phyloP scores from a whole-genome alignment of 2,888 invertebrate species.

The Sphinx pinastri region DNA sequence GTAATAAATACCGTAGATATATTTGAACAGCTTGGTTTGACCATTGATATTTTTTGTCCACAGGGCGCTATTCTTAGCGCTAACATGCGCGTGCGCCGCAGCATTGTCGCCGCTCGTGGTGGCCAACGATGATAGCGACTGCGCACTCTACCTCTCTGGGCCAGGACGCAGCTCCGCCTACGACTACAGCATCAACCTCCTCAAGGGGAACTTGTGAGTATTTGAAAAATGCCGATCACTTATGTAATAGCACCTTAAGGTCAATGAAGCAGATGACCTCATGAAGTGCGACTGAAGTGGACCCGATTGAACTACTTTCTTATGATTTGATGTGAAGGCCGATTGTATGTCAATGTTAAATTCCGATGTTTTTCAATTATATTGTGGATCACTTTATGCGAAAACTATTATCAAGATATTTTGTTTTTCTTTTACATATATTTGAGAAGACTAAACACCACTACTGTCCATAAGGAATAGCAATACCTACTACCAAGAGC shows the following conservation, averaged over 20 bases:
- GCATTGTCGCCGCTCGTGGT: slow-evolving; percentile 61
- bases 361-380: background rate
- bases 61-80: slow-evolving; percentile 73
- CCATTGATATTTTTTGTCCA: slow-evolving; percentile 33
- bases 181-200: slow-evolving; percentile 93
- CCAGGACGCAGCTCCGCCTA: slow-evolving; percentile 91
- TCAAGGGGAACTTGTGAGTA: slow-evolving; percentile 92
- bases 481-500: no score
- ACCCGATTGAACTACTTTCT: slow-evolving; percentile 14
- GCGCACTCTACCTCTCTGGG: slow-evolving; percentile 90
- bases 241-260: slow-evolving; percentile 10
- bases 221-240: slow-evolving; percentile 1
- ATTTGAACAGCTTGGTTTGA: background rate
- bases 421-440: no score
- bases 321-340: background rate
- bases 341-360: background rate
- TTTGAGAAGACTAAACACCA: no score
- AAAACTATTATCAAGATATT: background rate
- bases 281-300: background rate
- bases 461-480: no score
- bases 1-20: background rate
- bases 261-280: slow-evolving; percentile 18
- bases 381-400: background rate
- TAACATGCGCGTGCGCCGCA: slow-evolving; percentile 59
- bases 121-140: slow-evolving; percentile 83